A percentile compares a stretch with the other conserved stretches of the same genome.
Conservation (phyloP, 2,888 invertebrate species). For the Dichetophora obliterata region DNA sequence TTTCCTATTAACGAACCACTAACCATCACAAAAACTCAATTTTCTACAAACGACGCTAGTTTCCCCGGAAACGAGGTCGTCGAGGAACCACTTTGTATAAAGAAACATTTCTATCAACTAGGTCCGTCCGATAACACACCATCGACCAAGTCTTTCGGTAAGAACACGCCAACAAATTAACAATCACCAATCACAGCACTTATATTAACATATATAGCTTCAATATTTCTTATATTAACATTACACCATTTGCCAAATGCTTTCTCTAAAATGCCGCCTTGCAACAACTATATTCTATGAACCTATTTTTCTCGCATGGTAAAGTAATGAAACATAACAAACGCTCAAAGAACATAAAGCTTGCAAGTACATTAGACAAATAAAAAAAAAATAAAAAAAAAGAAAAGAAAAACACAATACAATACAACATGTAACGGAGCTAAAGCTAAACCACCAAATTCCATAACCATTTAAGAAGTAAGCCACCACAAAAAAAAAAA, state of each 20-base stretch:
- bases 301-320: constrained; percentile 18
- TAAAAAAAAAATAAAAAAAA: constrained; percentile 44
- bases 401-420: constrained; percentile 28
- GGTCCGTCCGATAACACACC: constrained; percentile 63
- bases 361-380: constrained; percentile 41
- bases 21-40: constrained; percentile 60
- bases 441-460: neutral
- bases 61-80: constrained; percentile 50
- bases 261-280: constrained; percentile 48
- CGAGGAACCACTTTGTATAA: constrained; percentile 60
- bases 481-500: neutral
- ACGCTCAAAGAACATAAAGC: constrained; percentile 9
- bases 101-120: constrained; percentile 62
- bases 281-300: constrained; percentile 15
- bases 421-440: constrained; percentile 36
- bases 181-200: constrained; percentile 39
- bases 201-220: neutral
- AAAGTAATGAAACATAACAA: neutral
- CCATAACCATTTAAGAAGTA: neutral
- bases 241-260: constrained; percentile 11
- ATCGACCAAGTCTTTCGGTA: constrained; percentile 44
- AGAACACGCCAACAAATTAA: constrained; percentile 42
- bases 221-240: constrained; percentile 21
- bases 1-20: constrained; percentile 62
- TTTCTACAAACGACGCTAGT: constrained; percentile 56